Evolutionary conservation across 2,888 invertebrate species (phyloP).

Genomic region (Plutella xylostella): DNA sequence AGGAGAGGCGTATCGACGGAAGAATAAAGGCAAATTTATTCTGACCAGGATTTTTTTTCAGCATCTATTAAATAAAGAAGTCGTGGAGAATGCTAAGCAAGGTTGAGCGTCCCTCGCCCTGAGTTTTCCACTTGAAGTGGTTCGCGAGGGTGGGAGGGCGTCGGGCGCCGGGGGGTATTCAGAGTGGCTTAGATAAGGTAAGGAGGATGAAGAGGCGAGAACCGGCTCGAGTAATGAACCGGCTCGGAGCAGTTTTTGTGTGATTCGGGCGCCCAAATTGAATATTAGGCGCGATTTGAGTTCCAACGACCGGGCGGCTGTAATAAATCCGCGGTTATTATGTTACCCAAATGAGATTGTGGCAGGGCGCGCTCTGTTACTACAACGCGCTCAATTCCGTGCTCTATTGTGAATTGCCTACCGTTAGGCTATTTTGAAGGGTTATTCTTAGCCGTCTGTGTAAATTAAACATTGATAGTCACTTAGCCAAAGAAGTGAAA

Average conservation of each 20-base stretch:
- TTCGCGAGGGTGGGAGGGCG: slow-evolving; percentile 35
- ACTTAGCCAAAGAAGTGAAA: too few species aligned
- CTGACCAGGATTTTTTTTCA: slow-evolving; percentile 59
- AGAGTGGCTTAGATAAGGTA: slow-evolving; percentile 68
- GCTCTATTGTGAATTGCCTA: slow-evolving; percentile 52
- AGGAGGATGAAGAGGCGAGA: slow-evolving; percentile 68
- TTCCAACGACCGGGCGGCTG: slow-evolving; percentile 62
- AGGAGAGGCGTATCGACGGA: slow-evolving; percentile 38
- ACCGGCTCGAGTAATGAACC: slow-evolving; percentile 68
- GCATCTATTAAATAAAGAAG: slow-evolving; percentile 69
- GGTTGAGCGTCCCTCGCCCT: slow-evolving; percentile 66
- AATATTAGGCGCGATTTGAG: slow-evolving; percentile 68
- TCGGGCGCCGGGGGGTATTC: slow-evolving; percentile 49
- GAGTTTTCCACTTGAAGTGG: slow-evolving; percentile 67
- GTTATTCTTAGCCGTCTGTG: slow-evolving; percentile 15
- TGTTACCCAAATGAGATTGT: slow-evolving; percentile 65
- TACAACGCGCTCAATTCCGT: slow-evolving; percentile 55
- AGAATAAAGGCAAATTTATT: slow-evolving; percentile 65
- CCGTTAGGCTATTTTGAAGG: slow-evolving; percentile 39
- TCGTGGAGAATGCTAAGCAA: slow-evolving; percentile 68
- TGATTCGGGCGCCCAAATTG: slow-evolving; percentile 64
- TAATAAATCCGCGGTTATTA: slow-evolving; percentile 67
- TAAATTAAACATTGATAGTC: slow-evolving; percentile 37
- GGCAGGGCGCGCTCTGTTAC: slow-evolving; percentile 50
- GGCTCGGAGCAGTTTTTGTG: slow-evolving; percentile 65